Conservation (phyloP, 1,140 invertebrate species). For the Batillaria attramentaria region DNA sequence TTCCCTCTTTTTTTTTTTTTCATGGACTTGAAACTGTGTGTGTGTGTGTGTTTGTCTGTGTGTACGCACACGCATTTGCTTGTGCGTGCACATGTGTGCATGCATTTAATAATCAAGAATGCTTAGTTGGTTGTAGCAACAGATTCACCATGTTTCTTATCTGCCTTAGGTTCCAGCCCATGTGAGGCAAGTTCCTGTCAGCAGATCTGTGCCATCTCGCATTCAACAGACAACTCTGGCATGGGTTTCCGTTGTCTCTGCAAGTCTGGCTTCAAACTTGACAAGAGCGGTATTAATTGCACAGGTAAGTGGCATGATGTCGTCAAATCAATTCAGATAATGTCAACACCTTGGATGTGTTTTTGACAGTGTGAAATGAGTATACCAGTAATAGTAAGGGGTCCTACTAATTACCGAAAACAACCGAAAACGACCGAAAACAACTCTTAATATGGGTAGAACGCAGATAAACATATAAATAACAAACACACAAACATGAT, state of each 20-base stretch:
- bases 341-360: no score
- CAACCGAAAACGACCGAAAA: no score
- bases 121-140: no score
- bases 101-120: no score
- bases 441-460: no score
- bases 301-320: no score
- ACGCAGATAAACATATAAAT: no score
- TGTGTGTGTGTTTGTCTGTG: slow-evolving; percentile 14
- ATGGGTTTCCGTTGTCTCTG: slow-evolving; percentile 95
- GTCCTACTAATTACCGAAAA: no score
- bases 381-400: no score
- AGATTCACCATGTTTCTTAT: not conserved
- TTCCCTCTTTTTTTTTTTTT: no score
- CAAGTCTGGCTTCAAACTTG: slow-evolving; percentile 88
- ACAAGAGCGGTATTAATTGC: slow-evolving; percentile 86
- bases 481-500: no score
- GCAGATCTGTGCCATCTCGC: slow-evolving; percentile 95
- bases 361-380: not conserved
- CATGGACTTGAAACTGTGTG: not conserved
- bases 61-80: not conserved
- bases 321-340: no score
- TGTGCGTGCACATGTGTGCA: not conserved
- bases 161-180: slow-evolving; percentile 78
- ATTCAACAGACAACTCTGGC: slow-evolving; percentile 80
- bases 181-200: slow-evolving; percentile 95